Evolutionary conservation across 2,797 vertebrate genomes (phyloP), one percentile per base, ranked within the genome.

Genomic region (Liparis tanakae): DNA sequence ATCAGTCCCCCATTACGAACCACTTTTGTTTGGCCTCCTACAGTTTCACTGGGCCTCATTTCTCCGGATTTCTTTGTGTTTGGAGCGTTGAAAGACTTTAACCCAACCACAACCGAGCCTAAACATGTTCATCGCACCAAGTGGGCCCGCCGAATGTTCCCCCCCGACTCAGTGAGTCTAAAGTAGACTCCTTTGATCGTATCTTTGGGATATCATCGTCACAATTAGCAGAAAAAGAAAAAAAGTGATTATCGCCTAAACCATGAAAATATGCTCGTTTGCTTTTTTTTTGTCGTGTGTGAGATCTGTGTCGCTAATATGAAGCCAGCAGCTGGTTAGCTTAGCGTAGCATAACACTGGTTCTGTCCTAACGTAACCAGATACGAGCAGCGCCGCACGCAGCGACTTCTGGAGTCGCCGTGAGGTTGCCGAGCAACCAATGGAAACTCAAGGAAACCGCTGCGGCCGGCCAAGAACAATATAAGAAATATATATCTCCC

Each of bases 11-110:
- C 74, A 88, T 87, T 89, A 85, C 63, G 78, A 83, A 58, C 72
- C 75, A 76, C 74, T 69, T 62, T 77, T 84, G 81, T 85, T 85
- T 84, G 71, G 72, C 76, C 79, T 88, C 71, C 78, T 83, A 74
- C 70, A 66, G 58, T 85, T 86, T 88, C 85, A 85, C 66, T 46
- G 80, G 84, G 76, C 74, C 86, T 83, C 80, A 71, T 77, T 83
- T 85, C 81, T 86, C 67, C 71, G 75, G 50, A 87, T 82, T 72
- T 87, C 18, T 9, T 57, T 56, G 67, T 87, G 87, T 87, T 81
- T 88, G 60, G 67, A 68, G 76, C 68, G 83, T 56, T 83, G 85
- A 89, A 76, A 88, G 80, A 88, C 37, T 41, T 25, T 1, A 18
- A 67, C 57, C 63, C 34, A 76, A 73, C 69, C 76, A 55, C 61